Base-by-base conservation (phyloP, 1,140 invertebrate species). In the Hesperophylax magnus region DNA sequence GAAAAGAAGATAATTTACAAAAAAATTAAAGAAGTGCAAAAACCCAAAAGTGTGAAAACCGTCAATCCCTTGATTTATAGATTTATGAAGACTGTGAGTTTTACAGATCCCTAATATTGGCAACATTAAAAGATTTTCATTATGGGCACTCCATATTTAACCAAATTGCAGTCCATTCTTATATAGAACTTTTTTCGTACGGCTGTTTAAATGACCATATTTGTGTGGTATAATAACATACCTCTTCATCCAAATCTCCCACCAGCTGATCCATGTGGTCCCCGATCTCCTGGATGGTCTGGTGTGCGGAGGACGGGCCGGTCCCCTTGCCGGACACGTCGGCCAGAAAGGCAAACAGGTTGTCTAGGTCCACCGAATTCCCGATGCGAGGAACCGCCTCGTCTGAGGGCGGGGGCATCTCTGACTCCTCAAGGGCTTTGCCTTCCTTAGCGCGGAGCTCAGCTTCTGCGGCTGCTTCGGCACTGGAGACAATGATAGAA, bases 311-410 rank as follows among this genome's bases (percentile, higher is more conserved):
- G 34, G 92, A 89, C 5, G 91, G 88, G 8, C 88, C 87, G 56
- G 89, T 87, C 87, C 92, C 85, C 20, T 86, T 88, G 3, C 91
- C 90, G 17, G 96, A 94, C 17, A 96, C 93, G 80, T 97, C 96
- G 0, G 95, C 95, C 9, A 98, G 90, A 87, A 98, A 98, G 65
- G 96, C 96, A 88, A 98, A 98, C 85, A 98, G 91, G 89, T 97
- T 97, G 87, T 98, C 97, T 69, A 98, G 90, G 87, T 98, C 97
- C 0, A 98, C 94, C 0, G 95, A 95, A 78, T 95, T 93, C 7
- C 92, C 90, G 11, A 85, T 84, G 31, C 89, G 87, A 22, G 88
- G 87, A 75, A 88, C 87, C 82, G 91, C 91, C 78, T 91, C 88
- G 79, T 91, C 88, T 86, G 92, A 91, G 27, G 63, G 63, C 14